Percentiles rank a stretch among this genome's conserved stretches.
These are phyloP conservation scores for Ursus arctos DNA, from an alignment of 2,113 vertebrate species.

Conservation along the genomic window DNA sequence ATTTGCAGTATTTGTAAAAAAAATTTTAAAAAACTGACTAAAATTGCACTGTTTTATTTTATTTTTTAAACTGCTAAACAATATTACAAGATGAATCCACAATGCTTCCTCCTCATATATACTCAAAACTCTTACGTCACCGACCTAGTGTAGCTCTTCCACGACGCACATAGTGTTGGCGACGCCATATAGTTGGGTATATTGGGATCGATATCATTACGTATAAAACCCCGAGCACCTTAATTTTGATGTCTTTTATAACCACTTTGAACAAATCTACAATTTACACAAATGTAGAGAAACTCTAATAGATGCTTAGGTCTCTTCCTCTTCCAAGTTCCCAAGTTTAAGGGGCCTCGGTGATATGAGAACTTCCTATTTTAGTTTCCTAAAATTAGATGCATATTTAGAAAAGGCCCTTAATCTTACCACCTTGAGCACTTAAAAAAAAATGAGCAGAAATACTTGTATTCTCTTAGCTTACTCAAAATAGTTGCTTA, in stretches of 20 bases:
- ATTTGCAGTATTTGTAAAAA: slow-evolving; percentile 87
- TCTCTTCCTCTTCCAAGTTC: background rate
- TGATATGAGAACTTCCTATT: background rate
- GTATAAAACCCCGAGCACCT: background rate
- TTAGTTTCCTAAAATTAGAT: background rate
- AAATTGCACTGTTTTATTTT: slow-evolving; percentile 85
- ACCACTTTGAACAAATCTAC: background rate
- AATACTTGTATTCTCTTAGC: slow-evolving; percentile 15
- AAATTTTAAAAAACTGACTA: slow-evolving; percentile 59
- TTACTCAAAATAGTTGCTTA: slow-evolving; percentile 15
- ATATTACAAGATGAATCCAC: slow-evolving; percentile 86
- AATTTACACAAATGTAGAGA: background rate
- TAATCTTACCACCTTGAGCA: background rate
- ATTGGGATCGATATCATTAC: background rate
- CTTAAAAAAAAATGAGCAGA: background rate
- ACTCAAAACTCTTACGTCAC: slow-evolving; percentile 81
- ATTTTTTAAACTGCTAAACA: slow-evolving; percentile 72
- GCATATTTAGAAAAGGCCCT: background rate
- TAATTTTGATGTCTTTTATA: background rate
- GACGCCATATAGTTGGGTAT: background rate
- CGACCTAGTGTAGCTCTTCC: slow-evolving; percentile 76
- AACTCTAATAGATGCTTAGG: background rate
- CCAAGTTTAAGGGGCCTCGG: background rate
- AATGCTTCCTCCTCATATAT: slow-evolving; percentile 86
- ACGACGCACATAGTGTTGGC: background rate